A percentile compares a stretch with the other conserved stretches of the same genome.
Evolutionary conservation across 1,140 invertebrate genomes (phyloP).

Genomic region (Pseudobourletiella spinata): DNA sequence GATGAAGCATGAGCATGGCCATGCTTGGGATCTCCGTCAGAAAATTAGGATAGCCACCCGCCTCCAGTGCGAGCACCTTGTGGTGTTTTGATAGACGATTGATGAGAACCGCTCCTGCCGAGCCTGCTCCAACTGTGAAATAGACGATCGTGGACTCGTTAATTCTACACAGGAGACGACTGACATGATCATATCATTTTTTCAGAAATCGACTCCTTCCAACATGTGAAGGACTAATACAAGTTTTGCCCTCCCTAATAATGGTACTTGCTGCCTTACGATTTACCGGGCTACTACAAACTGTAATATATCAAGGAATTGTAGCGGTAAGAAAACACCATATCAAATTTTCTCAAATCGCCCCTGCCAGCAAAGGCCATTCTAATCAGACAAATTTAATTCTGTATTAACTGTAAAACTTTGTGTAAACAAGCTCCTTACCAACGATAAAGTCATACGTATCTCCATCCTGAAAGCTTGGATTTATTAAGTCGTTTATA

Average conservation of each 20-base stretch:
- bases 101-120: slow-evolving; percentile 51
- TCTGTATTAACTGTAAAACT: too few relatives aligned
- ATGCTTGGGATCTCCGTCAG: slow-evolving; percentile 3
- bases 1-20: slow-evolving; percentile 6
- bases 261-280: too few relatives aligned
- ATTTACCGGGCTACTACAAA: too few relatives aligned
- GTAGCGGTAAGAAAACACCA: background rate
- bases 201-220: background rate
- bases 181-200: background rate
- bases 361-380: too few relatives aligned
- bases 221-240: background rate
- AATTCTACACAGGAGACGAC: background rate
- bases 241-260: background rate
- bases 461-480: background rate
- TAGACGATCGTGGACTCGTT: background rate
- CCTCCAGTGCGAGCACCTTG: slow-evolving; percentile 38
- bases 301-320: too few relatives aligned
- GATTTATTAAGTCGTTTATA: background rate
- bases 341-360: too few relatives aligned
- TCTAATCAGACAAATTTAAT: too few relatives aligned
- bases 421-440: background rate
- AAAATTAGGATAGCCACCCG: slow-evolving; percentile 6
- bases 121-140: slow-evolving; percentile 48
- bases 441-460: slow-evolving; percentile 7
- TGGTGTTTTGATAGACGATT: slow-evolving; percentile 59